Evolutionary conservation across 2,113 vertebrate species (phyloP).

Genomic region (Arothron firmamentum): DNA sequence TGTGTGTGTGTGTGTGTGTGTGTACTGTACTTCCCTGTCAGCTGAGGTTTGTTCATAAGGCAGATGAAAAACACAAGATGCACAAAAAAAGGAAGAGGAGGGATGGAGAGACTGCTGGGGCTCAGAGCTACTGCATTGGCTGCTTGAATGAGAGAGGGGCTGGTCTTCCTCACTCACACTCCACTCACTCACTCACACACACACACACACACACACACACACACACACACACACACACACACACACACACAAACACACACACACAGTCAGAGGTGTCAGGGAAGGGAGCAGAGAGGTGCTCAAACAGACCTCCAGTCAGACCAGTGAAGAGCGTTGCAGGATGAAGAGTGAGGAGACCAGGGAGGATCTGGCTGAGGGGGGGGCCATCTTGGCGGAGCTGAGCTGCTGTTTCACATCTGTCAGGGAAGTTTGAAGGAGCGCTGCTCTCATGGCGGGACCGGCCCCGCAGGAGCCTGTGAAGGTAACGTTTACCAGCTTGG

Average conservation of each 20-base stretch:
- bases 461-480: constrained; percentile 59
- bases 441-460: constrained; percentile 61
- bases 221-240: constrained; percentile 14
- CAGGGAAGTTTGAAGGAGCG: constrained; percentile 60
- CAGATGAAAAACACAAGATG: constrained; percentile 37
- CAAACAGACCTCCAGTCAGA: constrained; percentile 14
- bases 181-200: constrained; percentile 27
- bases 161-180: constrained; percentile 54
- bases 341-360: constrained; percentile 38
- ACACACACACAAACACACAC: constrained; percentile 16
- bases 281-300: constrained; percentile 16
- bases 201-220: constrained; percentile 9
- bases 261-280: constrained; percentile 12
- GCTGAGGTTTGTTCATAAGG: constrained; percentile 18
- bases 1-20: constrained; percentile 15
- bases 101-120: constrained; percentile 23
- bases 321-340: constrained; percentile 17
- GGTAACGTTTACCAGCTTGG: constrained; percentile 46
- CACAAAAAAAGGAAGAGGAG: constrained; percentile 39
- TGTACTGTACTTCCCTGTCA: constrained; percentile 4
- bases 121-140: constrained; percentile 52
- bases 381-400: constrained; percentile 24
- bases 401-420: constrained; percentile 44
- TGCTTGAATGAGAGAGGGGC: constrained; percentile 46
- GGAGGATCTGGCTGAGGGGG: constrained; percentile 6